A percentile compares a stretch with the other conserved stretches of the same genome.
Conservation (phyloP, 2,888 invertebrate genomes). For the Tipula vernalis region DNA sequence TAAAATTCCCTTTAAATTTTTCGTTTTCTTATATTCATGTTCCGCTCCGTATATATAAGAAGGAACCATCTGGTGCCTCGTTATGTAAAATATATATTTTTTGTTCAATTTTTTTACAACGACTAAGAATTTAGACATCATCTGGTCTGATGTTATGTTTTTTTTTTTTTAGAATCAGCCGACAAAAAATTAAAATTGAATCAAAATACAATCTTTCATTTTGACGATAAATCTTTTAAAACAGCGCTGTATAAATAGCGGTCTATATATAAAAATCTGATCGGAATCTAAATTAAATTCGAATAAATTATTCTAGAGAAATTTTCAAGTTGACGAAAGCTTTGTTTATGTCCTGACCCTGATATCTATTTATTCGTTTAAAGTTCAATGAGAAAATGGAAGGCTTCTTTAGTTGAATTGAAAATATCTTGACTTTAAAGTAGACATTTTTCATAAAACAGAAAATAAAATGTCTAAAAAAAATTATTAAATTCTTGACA, state of each 20-base stretch:
- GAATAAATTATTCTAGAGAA: too few relatives aligned
- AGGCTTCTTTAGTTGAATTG: too few relatives aligned
- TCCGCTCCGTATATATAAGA: neutral
- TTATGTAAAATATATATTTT: neutral
- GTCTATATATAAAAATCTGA: neutral
- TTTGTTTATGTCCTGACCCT: too few relatives aligned
- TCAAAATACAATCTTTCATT: neutral
- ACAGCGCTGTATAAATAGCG: neutral
- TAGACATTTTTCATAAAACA: too few relatives aligned
- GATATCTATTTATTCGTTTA: too few relatives aligned
- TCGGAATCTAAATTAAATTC: too few relatives aligned
- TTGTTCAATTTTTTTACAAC: neutral
- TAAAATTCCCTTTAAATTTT: neutral
- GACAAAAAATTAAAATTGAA: neutral
- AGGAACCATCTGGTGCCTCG: neutral
- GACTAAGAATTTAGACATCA: neutral
- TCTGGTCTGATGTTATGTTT: neutral
- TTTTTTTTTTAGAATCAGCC: neutral
- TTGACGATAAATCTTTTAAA: neutral
- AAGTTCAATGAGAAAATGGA: too few relatives aligned
- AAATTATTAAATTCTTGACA: too few relatives aligned
- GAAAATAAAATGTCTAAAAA: too few relatives aligned
- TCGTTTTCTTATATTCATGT: neutral
- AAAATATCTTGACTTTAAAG: too few relatives aligned
- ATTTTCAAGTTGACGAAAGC: too few relatives aligned